These are phyloP conservation scores for Cavia porcellus DNA, from an alignment of 2,113 vertebrate genomes.

Conservation along the genomic window DNA sequence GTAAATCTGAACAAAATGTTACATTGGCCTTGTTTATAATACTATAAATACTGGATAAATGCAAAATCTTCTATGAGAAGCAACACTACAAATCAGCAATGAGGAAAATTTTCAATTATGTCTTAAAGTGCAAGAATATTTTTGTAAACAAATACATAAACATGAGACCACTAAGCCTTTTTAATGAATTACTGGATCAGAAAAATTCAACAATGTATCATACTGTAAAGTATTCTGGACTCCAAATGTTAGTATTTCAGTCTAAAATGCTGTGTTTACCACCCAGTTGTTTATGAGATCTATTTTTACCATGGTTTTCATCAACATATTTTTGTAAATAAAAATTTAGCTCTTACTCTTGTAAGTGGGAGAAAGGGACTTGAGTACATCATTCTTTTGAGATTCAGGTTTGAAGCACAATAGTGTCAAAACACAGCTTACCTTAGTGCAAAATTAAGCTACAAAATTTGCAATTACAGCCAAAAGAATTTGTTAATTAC, in stretches of 20 bases:
- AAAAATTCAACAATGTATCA: neutral
- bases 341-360: neutral
- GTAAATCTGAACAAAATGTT: neutral
- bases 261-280: neutral
- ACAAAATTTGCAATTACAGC: neutral
- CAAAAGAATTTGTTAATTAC: constrained; percentile 14
- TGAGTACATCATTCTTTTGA: neutral
- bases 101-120: neutral
- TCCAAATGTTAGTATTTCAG: constrained; percentile 9
- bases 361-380: neutral
- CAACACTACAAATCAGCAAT: neutral
- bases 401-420: neutral
- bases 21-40: neutral
- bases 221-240: neutral
- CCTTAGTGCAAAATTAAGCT: neutral
- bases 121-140: neutral
- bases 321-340: constrained; percentile 11
- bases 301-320: neutral
- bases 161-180: neutral
- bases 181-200: neutral
- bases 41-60: neutral
- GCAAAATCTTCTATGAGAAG: neutral
- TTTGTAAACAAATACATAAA: neutral
- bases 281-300: neutral
- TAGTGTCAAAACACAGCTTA: neutral